These are phyloP conservation scores for Thaumatotibia leucotreta DNA, from an alignment of 1,140 invertebrate genomes.

Conservation along the genomic window DNA sequence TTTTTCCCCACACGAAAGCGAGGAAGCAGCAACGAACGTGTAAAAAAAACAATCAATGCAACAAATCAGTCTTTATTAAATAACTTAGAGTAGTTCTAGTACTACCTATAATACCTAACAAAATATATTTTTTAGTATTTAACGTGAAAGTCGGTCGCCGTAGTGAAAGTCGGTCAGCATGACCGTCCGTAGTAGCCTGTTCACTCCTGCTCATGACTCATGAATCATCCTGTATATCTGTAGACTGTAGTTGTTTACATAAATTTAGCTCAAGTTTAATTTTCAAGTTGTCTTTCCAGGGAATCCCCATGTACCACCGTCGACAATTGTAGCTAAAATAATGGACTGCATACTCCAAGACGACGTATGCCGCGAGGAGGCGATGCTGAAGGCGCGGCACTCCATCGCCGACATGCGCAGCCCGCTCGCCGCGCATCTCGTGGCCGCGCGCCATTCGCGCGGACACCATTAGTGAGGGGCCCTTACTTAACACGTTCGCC, in stretches of 20 bases:
- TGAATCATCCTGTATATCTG: neutral
- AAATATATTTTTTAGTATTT: too few relatives aligned
- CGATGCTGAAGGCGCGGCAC: constrained; percentile 53
- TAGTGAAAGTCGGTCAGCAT: too few relatives aligned
- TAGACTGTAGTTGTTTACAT: neutral
- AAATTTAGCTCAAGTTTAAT: constrained; percentile 1
- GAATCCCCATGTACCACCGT: constrained; percentile 76
- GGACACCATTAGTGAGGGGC: neutral
- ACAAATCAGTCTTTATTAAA: too few relatives aligned
- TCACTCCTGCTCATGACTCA: neutral
- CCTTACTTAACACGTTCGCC: too few relatives aligned
- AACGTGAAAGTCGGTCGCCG: neutral
- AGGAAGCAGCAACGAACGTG: too few relatives aligned
- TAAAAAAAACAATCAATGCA: too few relatives aligned
- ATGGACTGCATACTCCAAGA: constrained; percentile 71
- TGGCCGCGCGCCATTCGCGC: constrained; percentile 24
- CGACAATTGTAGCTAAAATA: constrained; percentile 77
- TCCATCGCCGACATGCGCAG: constrained; percentile 64
- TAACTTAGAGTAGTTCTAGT: too few relatives aligned
- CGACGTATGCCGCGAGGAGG: constrained; percentile 59
- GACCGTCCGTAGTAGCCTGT: too few relatives aligned
- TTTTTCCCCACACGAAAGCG: too few relatives aligned
- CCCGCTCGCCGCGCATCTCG: constrained; percentile 38
- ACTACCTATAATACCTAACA: too few relatives aligned
- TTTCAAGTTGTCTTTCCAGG: constrained; percentile 42